Evolutionary conservation across 2,888 invertebrate species (phyloP), one percentile per base, ranked within the genome.

Genomic region (Volucella inanis): DNA sequence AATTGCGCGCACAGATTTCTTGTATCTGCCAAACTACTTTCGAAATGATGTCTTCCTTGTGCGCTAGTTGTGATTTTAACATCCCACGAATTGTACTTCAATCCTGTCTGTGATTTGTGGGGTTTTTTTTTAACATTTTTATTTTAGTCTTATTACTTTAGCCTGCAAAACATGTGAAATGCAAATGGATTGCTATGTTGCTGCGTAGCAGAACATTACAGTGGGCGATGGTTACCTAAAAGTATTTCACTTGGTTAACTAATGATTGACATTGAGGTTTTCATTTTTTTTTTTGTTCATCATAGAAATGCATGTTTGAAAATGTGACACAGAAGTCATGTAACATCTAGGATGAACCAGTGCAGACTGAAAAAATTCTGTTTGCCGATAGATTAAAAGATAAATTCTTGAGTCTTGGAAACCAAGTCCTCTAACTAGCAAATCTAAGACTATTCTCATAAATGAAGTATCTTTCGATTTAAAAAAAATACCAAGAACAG

Each of bases 21-120:
- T 85, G 85, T 85, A 81, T 77, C 81, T 85, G 85, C 85, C 85
- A 85, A 81, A 85, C 76, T 81, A 81, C 85, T 85, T 85, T 85
- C 81, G 81, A 85, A 85, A 77, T 85, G 85, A 85, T 81, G 85
- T 85, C 85, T 85, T 85, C 76, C 85, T 85, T 68, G 81, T 76
- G 80, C 52, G 70, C 81, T 81, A 75, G 81, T 81, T 79, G 74
- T 55, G 59, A 72, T 67, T 55, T 55, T 55, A 54, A 67, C 71
- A 59, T 81, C 61, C 62, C 79, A 85, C 81, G 62, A 77, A 54
- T 50, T 83, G 62, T 68, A 76, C 67, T 67, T 67, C 67, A 55
- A 71, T 85, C 80, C 81, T 74, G 38, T 67, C 59, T 61, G 22
- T 61, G 70, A 67, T 80, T 65, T 76, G 76, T 22, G 18, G 18